These are phyloP conservation scores for Nothobranchius kuhntae DNA, from an alignment of 2,113 vertebrate species.

Conservation along the genomic window DNA sequence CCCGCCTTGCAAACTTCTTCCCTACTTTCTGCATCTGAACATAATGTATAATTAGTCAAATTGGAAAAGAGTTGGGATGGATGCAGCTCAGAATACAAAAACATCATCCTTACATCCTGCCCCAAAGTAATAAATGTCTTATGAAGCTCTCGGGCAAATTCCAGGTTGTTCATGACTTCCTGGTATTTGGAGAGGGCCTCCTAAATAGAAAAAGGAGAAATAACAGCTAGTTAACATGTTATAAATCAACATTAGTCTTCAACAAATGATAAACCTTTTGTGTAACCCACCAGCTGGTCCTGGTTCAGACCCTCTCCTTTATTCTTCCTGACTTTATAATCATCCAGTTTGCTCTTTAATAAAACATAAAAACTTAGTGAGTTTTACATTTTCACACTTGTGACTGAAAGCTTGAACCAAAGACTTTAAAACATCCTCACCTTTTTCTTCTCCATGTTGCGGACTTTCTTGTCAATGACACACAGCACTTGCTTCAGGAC, in stretches of 20 bases:
- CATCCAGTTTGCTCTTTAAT: slow-evolving; percentile 90
- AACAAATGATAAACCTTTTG: background rate
- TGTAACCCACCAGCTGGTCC: slow-evolving; percentile 89
- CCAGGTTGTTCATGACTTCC: slow-evolving; percentile 93
- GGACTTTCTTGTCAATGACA: slow-evolving; percentile 93
- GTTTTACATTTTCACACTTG: background rate
- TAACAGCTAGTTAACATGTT: background rate
- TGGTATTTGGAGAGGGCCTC: slow-evolving; percentile 95
- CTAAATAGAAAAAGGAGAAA: slow-evolving; percentile 66
- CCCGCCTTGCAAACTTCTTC: slow-evolving; percentile 91
- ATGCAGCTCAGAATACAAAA: background rate
- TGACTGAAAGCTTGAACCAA: background rate
- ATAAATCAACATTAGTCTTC: background rate
- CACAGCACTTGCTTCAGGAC: slow-evolving; percentile 94
- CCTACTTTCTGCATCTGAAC: slow-evolving; percentile 92
- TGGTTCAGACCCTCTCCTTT: slow-evolving; percentile 94
- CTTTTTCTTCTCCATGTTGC: slow-evolving; percentile 98
- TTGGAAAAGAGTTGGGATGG: background rate
- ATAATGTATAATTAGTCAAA: background rate
- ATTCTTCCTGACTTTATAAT: slow-evolving; percentile 92
- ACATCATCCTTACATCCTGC: slow-evolving; percentile 88
- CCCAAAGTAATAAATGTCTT: slow-evolving; percentile 92
- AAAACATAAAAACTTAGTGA: slow-evolving; percentile 13
- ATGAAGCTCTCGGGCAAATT: slow-evolving; percentile 95
- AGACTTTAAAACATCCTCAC: slow-evolving; percentile 62